phyloP scores from a whole-genome alignment of 2,888 invertebrate species.

The Epistrophe grossulariae region DNA sequence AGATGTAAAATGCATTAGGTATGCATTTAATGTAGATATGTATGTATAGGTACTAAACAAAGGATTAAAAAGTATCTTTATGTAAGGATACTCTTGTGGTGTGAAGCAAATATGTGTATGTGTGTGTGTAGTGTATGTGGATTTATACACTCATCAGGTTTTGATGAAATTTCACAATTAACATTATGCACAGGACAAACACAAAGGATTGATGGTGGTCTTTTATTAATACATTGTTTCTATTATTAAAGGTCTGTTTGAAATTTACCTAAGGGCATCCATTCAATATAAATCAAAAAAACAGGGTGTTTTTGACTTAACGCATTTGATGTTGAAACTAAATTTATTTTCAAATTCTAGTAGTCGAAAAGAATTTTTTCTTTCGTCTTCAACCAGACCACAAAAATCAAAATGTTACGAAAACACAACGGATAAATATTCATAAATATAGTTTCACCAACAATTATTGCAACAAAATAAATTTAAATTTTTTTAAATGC shows the following conservation, averaged over 20 bases:
- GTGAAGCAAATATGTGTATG: neutral
- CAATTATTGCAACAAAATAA: no score
- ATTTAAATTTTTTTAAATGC: no score
- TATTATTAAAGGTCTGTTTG: constrained; percentile 19
- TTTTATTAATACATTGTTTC: constrained; percentile 50
- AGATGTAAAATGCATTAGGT: neutral
- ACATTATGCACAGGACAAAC: constrained; percentile 26
- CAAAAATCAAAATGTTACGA: no score
- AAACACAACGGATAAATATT: no score
- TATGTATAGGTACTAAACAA: neutral
- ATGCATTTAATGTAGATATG: no score
- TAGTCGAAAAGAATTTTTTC: no score
- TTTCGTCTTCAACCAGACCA: no score
- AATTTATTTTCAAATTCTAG: no score
- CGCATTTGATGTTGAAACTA: no score
- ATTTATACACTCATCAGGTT: constrained; percentile 37
- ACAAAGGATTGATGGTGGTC: constrained; percentile 43
- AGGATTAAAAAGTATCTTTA: constrained; percentile 6
- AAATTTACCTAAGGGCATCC: constrained; percentile 15
- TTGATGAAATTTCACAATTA: constrained; percentile 44
- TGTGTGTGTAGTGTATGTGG: neutral
- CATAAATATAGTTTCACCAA: no score
- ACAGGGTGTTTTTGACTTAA: constrained; percentile 24
- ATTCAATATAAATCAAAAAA: neutral
- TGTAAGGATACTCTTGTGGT: neutral